Evolutionary conservation across 2,888 invertebrate species (phyloP), one percentile per base, ranked within the genome.

Genomic region (Oscheius onirici): DNA sequence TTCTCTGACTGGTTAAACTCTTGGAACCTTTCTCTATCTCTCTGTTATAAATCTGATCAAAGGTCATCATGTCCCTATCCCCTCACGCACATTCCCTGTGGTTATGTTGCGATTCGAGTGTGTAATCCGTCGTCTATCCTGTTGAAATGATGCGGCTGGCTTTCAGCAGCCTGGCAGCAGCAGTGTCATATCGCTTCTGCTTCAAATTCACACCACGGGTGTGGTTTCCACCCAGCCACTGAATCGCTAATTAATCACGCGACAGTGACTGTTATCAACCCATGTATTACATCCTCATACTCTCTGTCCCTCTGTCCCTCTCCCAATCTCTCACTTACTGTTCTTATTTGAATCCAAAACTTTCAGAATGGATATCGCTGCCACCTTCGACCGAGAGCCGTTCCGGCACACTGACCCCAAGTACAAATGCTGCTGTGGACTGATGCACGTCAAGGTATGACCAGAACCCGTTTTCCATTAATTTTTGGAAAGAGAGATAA

Each of bases 321-420:
- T 46, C 20, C 11, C 46, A 10, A 8, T 46, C 46, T 20, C 11
- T 46, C 46, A 17, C 46, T 46, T 11, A 5, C 11, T 13, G 11
- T 46, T 11, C 46, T 46, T 46, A 3, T 46, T 34, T 34, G 5
- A 6, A 34, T 8, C 34, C 8, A 34, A 34, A n/a, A n/a, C n/a
- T n/a, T 24, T 52, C 52, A 69, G 71, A 51, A 79, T 79, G 79
- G 79, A 80, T 71, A 78, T 80, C 22, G 79, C 79, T 0, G 73
- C 77, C 44, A 80, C 79, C 5, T 80, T 80, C 34, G 77, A 77
- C 44, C 71, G 75, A 43, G 79, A 80, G 54, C 79, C 79, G 13
- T 80, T 80, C 71, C 41, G 79, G 26, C 79, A 80, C 52, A 72
- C 73, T 43, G 77, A 74, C 46, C 74, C 73, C 11, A 80, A 80